These are phyloP conservation scores for Brenthis ino DNA, from an alignment of 2,888 invertebrate species.

Conservation along the genomic window DNA sequence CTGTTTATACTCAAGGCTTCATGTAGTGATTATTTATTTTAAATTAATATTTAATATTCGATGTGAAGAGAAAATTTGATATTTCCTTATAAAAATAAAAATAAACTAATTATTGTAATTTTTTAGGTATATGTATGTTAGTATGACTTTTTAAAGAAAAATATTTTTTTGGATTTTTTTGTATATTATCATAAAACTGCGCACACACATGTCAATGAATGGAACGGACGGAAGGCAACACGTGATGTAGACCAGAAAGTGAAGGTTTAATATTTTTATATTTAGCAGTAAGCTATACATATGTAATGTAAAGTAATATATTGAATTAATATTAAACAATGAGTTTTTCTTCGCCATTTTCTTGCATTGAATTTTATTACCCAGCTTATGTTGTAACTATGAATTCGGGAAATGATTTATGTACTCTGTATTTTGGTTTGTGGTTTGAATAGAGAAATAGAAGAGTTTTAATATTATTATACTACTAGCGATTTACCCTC, in stretches of 20 bases:
- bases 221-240: constrained; percentile 51
- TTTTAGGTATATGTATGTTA: neutral
- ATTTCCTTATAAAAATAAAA: neutral
- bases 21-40: neutral
- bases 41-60: neutral
- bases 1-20: neutral
- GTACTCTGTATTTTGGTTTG: too few species aligned
- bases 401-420: too few species aligned
- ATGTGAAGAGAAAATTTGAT: neutral
- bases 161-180: constrained; percentile 15
- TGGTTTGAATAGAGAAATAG: too few species aligned
- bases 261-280: constrained; percentile 78
- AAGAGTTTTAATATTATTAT: too few species aligned
- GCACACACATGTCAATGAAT: constrained; percentile 41
- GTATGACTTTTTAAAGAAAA: neutral
- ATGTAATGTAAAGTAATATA: constrained; percentile 73
- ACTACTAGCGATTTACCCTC: too few species aligned
- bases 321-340: constrained; percentile 68
- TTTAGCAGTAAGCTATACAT: constrained; percentile 71
- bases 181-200: constrained; percentile 18
- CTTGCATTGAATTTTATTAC: too few species aligned
- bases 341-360: constrained; percentile 43
- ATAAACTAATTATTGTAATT: neutral
- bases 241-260: constrained; percentile 51
- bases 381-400: too few species aligned